Conservation (phyloP, 2,888 invertebrate genomes). For the Erebia palarica region DNA sequence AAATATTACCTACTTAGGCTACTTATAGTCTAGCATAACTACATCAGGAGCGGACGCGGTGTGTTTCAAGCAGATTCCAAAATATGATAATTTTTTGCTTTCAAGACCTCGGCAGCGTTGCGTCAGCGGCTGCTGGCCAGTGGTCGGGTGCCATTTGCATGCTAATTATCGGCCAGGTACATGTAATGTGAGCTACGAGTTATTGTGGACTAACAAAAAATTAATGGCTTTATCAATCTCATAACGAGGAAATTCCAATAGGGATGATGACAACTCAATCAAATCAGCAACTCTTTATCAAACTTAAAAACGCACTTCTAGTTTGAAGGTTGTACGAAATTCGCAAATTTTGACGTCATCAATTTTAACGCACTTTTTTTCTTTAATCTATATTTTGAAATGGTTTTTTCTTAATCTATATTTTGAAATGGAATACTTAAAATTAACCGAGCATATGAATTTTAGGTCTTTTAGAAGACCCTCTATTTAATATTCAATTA, state of each 20-base stretch:
- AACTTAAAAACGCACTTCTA: no score
- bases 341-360: no score
- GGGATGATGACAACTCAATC: no score
- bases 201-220: constrained; percentile 30
- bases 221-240: constrained; percentile 11
- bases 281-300: no score
- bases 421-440: no score
- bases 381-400: no score
- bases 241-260: neutral
- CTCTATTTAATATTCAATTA: no score
- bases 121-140: constrained; percentile 27
- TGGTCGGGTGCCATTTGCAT: constrained; percentile 39
- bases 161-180: constrained; percentile 34
- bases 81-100: constrained; percentile 42
- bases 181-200: constrained; percentile 23
- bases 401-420: no score
- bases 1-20: neutral
- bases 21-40: neutral
- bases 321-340: no score
- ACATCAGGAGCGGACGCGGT: constrained; percentile 12
- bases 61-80: constrained; percentile 36
- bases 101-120: constrained; percentile 33
- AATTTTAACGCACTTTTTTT: no score
- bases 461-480: no score
- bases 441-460: no score